Percentiles rank a stretch among this genome's conserved stretches.
Conservation (phyloP, 2,888 invertebrate species). For the Pyrocoelia pectoralis region DNA sequence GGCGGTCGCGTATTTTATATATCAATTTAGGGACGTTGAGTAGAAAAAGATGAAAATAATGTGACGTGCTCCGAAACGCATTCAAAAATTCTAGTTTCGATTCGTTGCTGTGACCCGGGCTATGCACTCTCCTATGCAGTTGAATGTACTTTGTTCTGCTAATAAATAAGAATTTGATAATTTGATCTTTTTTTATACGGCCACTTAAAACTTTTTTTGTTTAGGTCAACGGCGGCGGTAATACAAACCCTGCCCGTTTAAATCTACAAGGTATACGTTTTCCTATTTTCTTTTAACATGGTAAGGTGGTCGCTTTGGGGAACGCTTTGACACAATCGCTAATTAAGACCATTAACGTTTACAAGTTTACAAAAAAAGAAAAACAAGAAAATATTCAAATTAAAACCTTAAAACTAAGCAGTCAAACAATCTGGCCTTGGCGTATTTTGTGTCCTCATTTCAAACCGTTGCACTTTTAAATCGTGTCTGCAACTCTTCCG, state of each 20-base stretch:
- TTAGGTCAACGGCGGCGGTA: slow-evolving; percentile 3
- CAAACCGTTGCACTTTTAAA: slow-evolving; percentile 58
- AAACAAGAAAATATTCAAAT: slow-evolving; percentile 24
- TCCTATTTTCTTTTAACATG: background rate
- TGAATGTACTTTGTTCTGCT: slow-evolving; percentile 40
- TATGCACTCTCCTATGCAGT: slow-evolving; percentile 38
- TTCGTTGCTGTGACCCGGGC: slow-evolving; percentile 39
- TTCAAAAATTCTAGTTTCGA: slow-evolving; percentile 38
- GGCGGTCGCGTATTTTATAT: slow-evolving; percentile 19
- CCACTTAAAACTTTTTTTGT: slow-evolving; percentile 11
- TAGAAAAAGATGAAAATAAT: slow-evolving; percentile 14
- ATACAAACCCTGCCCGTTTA: too few relatives aligned
- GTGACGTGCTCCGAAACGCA: slow-evolving; percentile 19
- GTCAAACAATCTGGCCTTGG: slow-evolving; percentile 57
- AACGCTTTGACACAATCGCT: background rate
- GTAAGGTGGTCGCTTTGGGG: too few relatives aligned
- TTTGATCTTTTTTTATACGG: slow-evolving; percentile 31
- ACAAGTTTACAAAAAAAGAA: background rate
- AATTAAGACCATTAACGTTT: background rate
- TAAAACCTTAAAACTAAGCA: slow-evolving; percentile 21
- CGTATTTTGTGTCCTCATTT: slow-evolving; percentile 60
- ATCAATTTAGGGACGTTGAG: slow-evolving; percentile 11
- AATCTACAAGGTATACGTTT: background rate
- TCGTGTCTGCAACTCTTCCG: slow-evolving; percentile 35
- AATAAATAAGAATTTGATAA: slow-evolving; percentile 44